Evolutionary conservation across 2,113 vertebrate genomes (phyloP).

Genomic region (Semnornis frantzii): DNA sequence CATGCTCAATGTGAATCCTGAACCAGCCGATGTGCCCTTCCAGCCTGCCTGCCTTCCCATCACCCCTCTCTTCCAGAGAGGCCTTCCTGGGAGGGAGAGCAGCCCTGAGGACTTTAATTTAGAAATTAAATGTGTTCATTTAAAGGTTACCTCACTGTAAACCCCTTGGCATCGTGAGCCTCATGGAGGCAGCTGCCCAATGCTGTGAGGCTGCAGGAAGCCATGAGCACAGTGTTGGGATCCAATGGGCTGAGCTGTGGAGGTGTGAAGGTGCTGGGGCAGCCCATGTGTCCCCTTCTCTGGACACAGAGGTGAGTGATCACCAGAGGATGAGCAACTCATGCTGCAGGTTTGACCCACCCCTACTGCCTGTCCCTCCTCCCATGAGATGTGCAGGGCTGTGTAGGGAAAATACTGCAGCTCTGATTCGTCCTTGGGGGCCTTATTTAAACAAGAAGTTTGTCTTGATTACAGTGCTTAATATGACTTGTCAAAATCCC

Average conservation of each 20-base stretch:
- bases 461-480: conserved; percentile 50
- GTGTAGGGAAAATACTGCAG: not conserved
- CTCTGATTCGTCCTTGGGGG: not conserved
- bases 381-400: fast-evolving
- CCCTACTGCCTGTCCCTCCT: not conserved
- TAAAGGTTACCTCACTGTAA: not conserved
- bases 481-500: conserved; percentile 33
- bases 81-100: not conserved
- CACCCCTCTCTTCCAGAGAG: fast-evolving
- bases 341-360: not conserved
- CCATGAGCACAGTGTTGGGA: fast-evolving
- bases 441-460: conserved; percentile 49
- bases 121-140: not conserved
- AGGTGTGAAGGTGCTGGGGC: not conserved
- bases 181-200: not conserved
- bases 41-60: not conserved
- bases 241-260: fast-evolving
- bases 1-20: fast-evolving
- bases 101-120: not conserved
- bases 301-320: fast-evolving
- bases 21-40: not conserved
- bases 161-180: fast-evolving
- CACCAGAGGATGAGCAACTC: fast-evolving
- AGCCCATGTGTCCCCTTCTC: not conserved
- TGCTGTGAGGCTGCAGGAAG: fast-evolving